Evolutionary conservation across 2,113 vertebrate genomes (phyloP), one percentile per base, ranked within the genome.

Genomic region (Percina caprodes): DNA sequence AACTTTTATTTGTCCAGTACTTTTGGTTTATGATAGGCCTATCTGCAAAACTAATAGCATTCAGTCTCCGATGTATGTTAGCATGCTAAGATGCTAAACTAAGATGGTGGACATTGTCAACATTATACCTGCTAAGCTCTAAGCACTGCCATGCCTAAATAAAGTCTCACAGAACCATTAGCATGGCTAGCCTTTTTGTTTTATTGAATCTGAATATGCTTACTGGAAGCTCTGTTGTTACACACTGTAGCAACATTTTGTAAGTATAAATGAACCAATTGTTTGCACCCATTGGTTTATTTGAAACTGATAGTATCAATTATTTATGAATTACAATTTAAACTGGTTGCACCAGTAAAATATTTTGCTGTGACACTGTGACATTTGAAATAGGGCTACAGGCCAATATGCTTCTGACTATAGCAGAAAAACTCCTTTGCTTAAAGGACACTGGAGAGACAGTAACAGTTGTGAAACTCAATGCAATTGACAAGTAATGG

Each of bases 381-480:
- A 23, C 69, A 77, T 86, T 74, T 73, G 10, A 69, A 62, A 67
- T 30, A 18, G 7, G 13, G 11, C 48, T 33, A 35, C 51, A 72
- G 35, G 48, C 26, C 0, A 61, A 69, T 51, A 67, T n/a, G 13
- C 10, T 81, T 30, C 26, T 30, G 26, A 30, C 26, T 30, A 30
- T 30, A 2, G 26, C 26, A 30, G 26, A 30, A 30, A 35, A 76
- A 48, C 67, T 26, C 18, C n/a, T 60, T 58, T 58, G 45, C 65
- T 71, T 83, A 49, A 75, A 86, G 62, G 66, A 67, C 58, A 76
- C 42, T 24, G 16, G 52, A 60, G 10, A 73, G 23, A 74, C 18
- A 55, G 19, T 60, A 45, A 26, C 2, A 35, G 55, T 63, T 18
- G 26, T 46, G 24, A 67, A 39, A 67, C 62, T 59, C 23, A 2